phyloP scores from a whole-genome alignment of 1,140 invertebrate species.

The Camponotus floridanus region DNA sequence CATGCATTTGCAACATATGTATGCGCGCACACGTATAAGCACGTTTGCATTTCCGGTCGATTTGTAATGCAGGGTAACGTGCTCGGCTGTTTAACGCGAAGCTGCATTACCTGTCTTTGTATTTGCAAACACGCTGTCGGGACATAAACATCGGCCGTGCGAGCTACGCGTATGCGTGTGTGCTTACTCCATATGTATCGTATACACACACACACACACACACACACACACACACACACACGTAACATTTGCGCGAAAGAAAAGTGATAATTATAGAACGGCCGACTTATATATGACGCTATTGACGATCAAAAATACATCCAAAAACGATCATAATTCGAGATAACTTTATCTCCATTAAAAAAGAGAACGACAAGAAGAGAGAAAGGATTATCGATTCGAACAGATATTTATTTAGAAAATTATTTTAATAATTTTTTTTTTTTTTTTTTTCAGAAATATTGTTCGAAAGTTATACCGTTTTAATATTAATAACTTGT shows the following conservation, averaged over 20 bases:
- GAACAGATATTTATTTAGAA: not conserved
- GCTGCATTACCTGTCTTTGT: conserved; percentile 76
- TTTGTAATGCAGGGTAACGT: conserved; percentile 78
- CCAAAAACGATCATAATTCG: conserved; percentile 6
- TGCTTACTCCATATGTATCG: not conserved
- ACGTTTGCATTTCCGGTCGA: conserved; percentile 74
- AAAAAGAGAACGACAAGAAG: not conserved
- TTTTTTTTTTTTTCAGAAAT: not conserved
- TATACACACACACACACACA: not conserved
- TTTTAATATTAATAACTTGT: too few species aligned
- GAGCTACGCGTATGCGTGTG: not conserved
- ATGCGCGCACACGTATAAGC: conserved; percentile 47
- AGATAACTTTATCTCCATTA: not conserved
- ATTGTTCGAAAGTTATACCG: not conserved
- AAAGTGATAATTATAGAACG: conserved; percentile 41
- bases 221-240: not conserved
- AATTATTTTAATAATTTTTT: not conserved
- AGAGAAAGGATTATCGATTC: not conserved
- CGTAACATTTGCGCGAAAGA: not conserved
- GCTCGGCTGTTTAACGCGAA: conserved; percentile 71
- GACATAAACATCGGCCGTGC: conserved; percentile 68
- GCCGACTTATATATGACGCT: conserved; percentile 24
- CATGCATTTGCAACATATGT: conserved; percentile 47
- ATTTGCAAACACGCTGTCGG: conserved; percentile 73
- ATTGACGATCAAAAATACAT: not conserved